These are phyloP conservation scores for Diplogasteroides magnus DNA, from an alignment of 1,140 invertebrate genomes.

Conservation along the genomic window DNA sequence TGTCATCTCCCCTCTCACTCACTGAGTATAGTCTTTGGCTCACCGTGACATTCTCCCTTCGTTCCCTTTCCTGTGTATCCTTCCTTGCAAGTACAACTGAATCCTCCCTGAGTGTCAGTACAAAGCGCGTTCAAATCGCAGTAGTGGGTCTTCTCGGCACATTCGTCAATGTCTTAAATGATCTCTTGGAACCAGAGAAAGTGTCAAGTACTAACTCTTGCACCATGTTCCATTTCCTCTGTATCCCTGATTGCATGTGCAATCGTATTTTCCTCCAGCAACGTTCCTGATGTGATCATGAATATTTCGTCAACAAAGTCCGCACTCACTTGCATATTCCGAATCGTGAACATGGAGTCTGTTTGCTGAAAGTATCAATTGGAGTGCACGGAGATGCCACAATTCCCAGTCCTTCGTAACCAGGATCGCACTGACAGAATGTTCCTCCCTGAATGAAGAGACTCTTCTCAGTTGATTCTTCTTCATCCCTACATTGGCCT, in stretches of 20 bases:
- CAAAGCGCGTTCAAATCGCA: constrained; percentile 8
- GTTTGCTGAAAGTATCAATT: background rate
- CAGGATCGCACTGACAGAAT: background rate
- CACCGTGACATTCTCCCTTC: constrained; percentile 4
- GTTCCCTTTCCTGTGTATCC: constrained; percentile 7
- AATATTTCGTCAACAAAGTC: too few species aligned
- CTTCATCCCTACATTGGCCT: background rate
- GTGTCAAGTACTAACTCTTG: background rate
- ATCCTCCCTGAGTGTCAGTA: constrained; percentile 15
- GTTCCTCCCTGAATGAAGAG: background rate
- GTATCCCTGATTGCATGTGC: constrained; percentile 1
- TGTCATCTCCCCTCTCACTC: background rate
- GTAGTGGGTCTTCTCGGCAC: constrained; percentile 9
- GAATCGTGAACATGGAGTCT: background rate
- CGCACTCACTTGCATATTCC: background rate
- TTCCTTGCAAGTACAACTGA: background rate
- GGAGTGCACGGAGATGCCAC: background rate
- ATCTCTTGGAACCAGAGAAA: background rate
- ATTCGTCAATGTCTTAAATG: constrained; percentile 8
- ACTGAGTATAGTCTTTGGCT: background rate
- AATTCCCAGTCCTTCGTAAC: background rate
- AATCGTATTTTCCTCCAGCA: background rate
- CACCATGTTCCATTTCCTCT: constrained; percentile 14
- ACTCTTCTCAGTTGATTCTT: background rate
- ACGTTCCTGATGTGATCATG: too few species aligned